Base-by-base conservation (phyloP, 2,888 invertebrate genomes). In the Lycocerus yunnanus region DNA sequence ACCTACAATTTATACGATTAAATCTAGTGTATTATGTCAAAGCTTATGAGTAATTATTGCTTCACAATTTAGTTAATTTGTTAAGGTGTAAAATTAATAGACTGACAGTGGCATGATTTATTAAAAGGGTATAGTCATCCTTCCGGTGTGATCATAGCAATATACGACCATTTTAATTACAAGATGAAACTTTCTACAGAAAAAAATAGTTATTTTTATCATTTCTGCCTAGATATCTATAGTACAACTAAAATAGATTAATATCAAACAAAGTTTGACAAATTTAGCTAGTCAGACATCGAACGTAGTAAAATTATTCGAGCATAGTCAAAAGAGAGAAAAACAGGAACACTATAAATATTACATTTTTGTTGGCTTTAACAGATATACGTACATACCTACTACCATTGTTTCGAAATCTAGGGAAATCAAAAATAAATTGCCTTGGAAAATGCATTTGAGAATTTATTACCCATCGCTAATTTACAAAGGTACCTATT, bases 1-100 rank as follows among this genome's bases (percentile, higher is more conserved):
- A 24, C 69, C 58, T 68, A 68, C 58, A 43, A 61, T 14, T 61
- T 61, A 27, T 18, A 20, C 27, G 67, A 67, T 61, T 15, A 16
- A 59, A 72, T 72, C 67, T 72, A 72, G 72, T 67, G 61, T 66
- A 72, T 67, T 72, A 43, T 72, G 72, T 72, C 72, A 72, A 15
- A 21, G 67, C 60, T 24, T 18, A 63, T 72, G 68, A 72, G 60
- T 67, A 72, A 72, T 72, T 67, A 61, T 66, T 72, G 60, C 61
- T 15, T 72, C 66, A 63, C 15, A 70, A 43, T 43, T 43, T 16
- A 43, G 43, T 20, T 63, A 18, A 63, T 63, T 18, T 20, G 16
- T 63, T 18, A 18, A 63, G 61, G 61, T 63, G 61, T 63, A 18
- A 63, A 63, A 63, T 63, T 63, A 63, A 63, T 18, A 63, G 61